Evolutionary conservation across 2,888 invertebrate genomes (phyloP).

Genomic region (Cataglyphis livida): DNA sequence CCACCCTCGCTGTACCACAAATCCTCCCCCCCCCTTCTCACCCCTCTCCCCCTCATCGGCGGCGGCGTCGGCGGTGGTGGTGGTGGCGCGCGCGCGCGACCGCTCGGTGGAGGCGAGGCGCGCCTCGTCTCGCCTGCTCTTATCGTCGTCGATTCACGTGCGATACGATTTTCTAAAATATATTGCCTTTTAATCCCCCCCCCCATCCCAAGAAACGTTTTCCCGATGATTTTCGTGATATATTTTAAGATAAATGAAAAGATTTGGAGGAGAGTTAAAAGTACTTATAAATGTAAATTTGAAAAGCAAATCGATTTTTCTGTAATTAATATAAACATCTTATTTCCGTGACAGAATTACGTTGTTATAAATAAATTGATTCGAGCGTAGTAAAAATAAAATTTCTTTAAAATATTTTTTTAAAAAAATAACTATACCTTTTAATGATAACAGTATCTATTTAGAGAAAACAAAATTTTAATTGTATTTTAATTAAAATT

Average conservation of each 20-base stretch:
- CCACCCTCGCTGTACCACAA: conserved; percentile 58
- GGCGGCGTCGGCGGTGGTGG: conserved; percentile 53
- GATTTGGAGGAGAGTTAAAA: background rate
- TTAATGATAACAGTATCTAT: background rate
- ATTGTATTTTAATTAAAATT: background rate
- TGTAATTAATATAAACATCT: background rate
- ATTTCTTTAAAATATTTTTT: background rate
- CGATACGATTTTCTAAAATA: conserved; percentile 63
- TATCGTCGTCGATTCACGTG: conserved; percentile 64
- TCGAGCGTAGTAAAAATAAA: background rate
- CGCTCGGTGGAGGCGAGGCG: conserved; percentile 70
- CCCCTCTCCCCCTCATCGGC: conserved; percentile 65
- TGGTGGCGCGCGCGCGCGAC: conserved; percentile 61
- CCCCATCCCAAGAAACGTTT: background rate
- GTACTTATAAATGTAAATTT: background rate
- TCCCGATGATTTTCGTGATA: background rate
- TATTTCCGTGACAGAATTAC: background rate
- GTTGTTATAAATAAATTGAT: background rate
- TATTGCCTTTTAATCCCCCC: background rate
- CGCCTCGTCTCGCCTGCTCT: conserved; percentile 54
- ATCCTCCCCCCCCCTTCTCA: conserved; percentile 58
- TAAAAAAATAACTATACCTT: background rate
- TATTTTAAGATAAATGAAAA: background rate
- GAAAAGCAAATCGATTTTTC: background rate
- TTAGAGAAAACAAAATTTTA: too few species aligned